These are phyloP conservation scores for Dasypolia templi DNA, from an alignment of 2,888 invertebrate species.

Conservation along the genomic window DNA sequence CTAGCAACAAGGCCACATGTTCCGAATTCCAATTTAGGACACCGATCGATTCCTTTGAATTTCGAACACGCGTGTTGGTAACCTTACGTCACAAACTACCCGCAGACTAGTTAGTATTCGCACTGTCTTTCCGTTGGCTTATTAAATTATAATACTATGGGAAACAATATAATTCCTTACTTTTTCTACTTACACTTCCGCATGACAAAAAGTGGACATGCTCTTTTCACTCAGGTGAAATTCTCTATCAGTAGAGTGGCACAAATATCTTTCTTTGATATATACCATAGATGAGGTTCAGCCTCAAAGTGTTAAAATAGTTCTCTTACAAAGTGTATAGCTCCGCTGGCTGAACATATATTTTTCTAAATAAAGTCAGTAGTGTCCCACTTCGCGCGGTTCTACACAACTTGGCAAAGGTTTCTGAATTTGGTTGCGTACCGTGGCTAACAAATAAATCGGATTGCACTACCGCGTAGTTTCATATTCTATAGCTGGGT, in stretches of 20 bases:
- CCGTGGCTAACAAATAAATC: constrained; percentile 36
- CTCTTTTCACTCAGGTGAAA: background rate
- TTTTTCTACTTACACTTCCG: background rate
- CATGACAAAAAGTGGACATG: background rate
- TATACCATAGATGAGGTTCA: background rate
- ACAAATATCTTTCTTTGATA: too few species aligned
- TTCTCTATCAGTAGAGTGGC: background rate
- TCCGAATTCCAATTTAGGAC: constrained; percentile 38
- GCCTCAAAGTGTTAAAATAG: too few species aligned
- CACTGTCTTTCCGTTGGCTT: constrained; percentile 9
- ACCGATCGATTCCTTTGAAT: constrained; percentile 33
- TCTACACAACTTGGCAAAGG: constrained; percentile 29
- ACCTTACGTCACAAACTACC: constrained; percentile 25
- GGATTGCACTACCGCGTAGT: constrained; percentile 21
- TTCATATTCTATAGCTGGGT: constrained; percentile 15
- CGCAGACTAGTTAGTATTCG: constrained; percentile 1
- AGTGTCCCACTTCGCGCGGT: constrained; percentile 2
- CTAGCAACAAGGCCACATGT: constrained; percentile 12
- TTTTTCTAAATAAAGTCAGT: constrained; percentile 4
- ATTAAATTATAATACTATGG: constrained; percentile 15
- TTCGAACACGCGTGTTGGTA: constrained; percentile 34
- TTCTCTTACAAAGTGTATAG: background rate
- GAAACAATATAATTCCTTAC: too few species aligned
- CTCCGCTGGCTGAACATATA: background rate
- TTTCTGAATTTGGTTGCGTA: constrained; percentile 27